Evolutionary conservation across 2,797 vertebrate species (phyloP), one percentile per base, ranked within the genome.

Genomic region (Nothura maculosa): DNA sequence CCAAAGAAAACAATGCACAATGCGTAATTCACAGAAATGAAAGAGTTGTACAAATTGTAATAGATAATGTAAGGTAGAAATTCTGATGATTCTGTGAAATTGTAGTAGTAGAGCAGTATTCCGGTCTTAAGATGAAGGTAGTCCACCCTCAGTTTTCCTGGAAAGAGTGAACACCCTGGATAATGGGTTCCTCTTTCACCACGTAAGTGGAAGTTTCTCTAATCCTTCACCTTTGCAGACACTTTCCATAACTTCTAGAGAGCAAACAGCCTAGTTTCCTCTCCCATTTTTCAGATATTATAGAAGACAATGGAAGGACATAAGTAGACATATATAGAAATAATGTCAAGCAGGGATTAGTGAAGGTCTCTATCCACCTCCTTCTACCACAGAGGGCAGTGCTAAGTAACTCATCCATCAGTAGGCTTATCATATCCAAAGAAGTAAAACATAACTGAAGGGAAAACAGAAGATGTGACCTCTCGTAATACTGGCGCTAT

Each of bases 21-120:
- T 50, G 3, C 19, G 1, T 0, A 0, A 58, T 50, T 2, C 17
- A 54, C 0, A 2, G 43, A 67, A 47, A 38, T 57, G 12, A 19
- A 22, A 72, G 66, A 66, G 28, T 24, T 55, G 24, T n/a, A 55
- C 9, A n/a, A 55, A 55, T 19, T 55, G 16, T n/a, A 55, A 18
- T 55, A 55, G 17, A 55, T 19, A 55, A 19, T 17, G 28, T 30
- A 12, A 72, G 38, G n/a, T 0, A 75, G 64, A 85, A 75, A 43
- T 40, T 40, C 12, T 40, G 40, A 40, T 40, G 40, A 40, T 40
- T 40, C 40, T 40, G 40, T 40, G 64, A 85, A 75, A 43, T 48
- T 85, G 9, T 63, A 52, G 52, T 54, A 54, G 52, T 20, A 55
- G n/a, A n/a, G 54, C 18, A 55, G 54, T 55, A n/a, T n/a, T 20